A percentile compares a stretch with the other conserved stretches of the same genome.
Evolutionary conservation across 2,113 vertebrate genomes (phyloP).

Genomic region (Melanotaenia duboulayi): DNA sequence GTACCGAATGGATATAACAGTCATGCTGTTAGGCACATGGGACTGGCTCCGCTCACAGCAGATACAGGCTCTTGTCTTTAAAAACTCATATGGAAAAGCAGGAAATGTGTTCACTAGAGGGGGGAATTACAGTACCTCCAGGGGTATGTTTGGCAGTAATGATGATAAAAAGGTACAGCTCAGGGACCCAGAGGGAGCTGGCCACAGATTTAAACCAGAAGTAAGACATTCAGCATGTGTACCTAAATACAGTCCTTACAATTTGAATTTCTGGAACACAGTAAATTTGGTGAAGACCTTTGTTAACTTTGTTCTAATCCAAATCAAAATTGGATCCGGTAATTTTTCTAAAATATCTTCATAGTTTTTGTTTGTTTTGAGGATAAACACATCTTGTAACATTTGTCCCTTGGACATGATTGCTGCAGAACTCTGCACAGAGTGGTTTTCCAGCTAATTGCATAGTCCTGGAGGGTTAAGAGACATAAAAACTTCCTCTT

Average conservation of each 20-base stretch:
- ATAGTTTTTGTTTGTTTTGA: too few species aligned
- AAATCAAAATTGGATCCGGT: not conserved
- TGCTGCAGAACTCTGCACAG: not conserved
- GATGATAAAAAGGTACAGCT: conserved; percentile 9
- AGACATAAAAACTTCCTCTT: conserved; percentile 41
- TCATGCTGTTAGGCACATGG: conserved; percentile 11
- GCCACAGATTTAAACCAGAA: conserved; percentile 20
- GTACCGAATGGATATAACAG: conserved; percentile 56
- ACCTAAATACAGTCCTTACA: not conserved
- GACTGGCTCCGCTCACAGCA: conserved; percentile 16
- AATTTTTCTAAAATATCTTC: too few species aligned
- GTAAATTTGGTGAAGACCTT: not conserved
- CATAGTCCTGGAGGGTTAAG: conserved; percentile 21
- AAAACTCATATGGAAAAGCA: conserved; percentile 45
- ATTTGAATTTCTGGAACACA: conserved; percentile 21
- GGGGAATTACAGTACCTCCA: conserved; percentile 1
- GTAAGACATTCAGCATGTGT: not conserved
- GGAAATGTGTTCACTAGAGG: conserved; percentile 19
- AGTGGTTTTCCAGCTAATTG: conserved; percentile 45
- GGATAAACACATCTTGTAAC: too few species aligned
- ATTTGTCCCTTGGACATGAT: not conserved
- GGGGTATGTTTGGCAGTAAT: conserved; percentile 6
- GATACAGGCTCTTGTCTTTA: conserved; percentile 1
- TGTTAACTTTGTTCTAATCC: not conserved
- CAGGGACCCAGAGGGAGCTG: not conserved